Conservation (phyloP, 2,888 invertebrate species). For the Eupithecia inturbata region DNA sequence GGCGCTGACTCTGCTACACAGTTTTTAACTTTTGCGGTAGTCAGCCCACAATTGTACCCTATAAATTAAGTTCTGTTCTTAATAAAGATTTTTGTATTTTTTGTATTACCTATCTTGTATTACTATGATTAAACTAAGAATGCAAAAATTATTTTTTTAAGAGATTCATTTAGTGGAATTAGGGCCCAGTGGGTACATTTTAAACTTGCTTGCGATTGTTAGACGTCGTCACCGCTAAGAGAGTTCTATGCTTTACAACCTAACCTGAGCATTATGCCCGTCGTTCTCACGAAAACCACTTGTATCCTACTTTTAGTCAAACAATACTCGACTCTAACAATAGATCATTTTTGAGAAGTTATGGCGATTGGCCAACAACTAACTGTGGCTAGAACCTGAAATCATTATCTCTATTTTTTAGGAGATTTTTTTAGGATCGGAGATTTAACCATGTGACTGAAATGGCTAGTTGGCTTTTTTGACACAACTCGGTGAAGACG, state of each 20-base stretch:
- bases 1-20: too few relatives aligned
- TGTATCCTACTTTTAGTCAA: constrained; percentile 21
- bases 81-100: too few relatives aligned
- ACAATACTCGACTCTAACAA: constrained; percentile 17
- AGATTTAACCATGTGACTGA: background rate
- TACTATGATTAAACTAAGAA: too few relatives aligned
- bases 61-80: too few relatives aligned
- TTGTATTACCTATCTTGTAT: too few relatives aligned
- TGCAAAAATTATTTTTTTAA: too few relatives aligned
- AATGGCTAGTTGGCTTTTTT: background rate
- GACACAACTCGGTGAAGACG: background rate
- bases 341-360: constrained; percentile 18
- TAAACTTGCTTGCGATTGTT: background rate
- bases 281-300: constrained; percentile 21
- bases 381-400: background rate
- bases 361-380: constrained; percentile 7
- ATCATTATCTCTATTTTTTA: background rate
- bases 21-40: too few relatives aligned
- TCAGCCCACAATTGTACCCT: too few relatives aligned
- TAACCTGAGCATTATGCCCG: background rate
- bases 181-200: too few relatives aligned
- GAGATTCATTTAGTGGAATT: too few relatives aligned
- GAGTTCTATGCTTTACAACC: constrained; percentile 16
- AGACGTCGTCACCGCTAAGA: background rate
- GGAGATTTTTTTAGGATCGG: background rate